These are phyloP conservation scores for Agrotis ipsilon DNA, from an alignment of 2,888 invertebrate species.

Conservation along the genomic window DNA sequence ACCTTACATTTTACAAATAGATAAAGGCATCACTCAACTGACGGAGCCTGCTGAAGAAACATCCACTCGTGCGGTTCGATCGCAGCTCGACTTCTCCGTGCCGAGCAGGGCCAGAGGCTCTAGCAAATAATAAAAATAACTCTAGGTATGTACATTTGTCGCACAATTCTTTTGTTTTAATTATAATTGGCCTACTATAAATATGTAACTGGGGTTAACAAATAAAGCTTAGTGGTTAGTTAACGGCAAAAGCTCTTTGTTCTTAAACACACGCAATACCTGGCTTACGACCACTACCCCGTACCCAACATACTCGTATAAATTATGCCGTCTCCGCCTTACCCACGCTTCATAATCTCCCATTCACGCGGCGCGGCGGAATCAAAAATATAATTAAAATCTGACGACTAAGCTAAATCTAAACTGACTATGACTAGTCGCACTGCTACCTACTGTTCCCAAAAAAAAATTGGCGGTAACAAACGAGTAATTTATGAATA, in stretches of 20 bases:
- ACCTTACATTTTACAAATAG: too few relatives aligned
- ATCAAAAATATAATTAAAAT: too few relatives aligned
- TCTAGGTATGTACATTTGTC: conserved; percentile 16
- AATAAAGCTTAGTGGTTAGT: conserved; percentile 60
- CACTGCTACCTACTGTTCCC: background rate
- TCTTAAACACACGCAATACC: conserved; percentile 78
- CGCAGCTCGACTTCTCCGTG: too few relatives aligned
- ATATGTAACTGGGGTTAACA: conserved; percentile 60
- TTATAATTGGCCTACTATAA: conserved; percentile 60
- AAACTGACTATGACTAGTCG: background rate
- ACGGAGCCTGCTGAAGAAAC: too few relatives aligned
- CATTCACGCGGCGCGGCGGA: conserved; percentile 47
- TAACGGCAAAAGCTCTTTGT: conserved; percentile 74
- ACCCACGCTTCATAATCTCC: conserved; percentile 49
- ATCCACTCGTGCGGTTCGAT: too few relatives aligned
- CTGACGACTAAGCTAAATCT: too few relatives aligned
- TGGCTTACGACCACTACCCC: conserved; percentile 62
- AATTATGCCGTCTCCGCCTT: conserved; percentile 74
- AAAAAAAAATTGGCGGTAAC: background rate
- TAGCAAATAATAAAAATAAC: conserved; percentile 11
- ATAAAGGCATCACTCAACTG: too few relatives aligned
- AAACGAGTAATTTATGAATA: background rate
- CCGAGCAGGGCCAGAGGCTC: background rate
- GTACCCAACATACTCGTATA: conserved; percentile 66
- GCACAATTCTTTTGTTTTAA: conserved; percentile 39